Conservation (phyloP, 2,888 invertebrate genomes). For the Lasioglossum zephyrum region DNA sequence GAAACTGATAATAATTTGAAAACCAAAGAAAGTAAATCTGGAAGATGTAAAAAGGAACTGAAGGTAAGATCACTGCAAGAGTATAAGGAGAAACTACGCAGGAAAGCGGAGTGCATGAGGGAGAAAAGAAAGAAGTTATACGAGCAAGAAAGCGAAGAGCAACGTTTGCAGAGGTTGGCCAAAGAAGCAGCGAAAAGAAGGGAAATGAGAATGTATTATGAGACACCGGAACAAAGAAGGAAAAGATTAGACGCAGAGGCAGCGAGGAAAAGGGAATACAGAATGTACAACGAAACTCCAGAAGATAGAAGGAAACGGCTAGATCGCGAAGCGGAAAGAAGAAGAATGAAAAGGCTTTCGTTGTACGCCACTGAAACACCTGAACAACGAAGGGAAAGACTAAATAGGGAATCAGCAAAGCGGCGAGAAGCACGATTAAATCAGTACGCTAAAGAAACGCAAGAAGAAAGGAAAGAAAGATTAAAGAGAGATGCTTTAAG, state of each 20-base stretch:
- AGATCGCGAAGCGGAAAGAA: constrained; percentile 77
- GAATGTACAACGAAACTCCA: constrained; percentile 78
- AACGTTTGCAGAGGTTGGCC: constrained; percentile 70
- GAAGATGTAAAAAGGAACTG: constrained; percentile 56
- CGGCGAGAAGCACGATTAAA: constrained; percentile 76
- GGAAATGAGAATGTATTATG: constrained; percentile 78
- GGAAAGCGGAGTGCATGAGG: constrained; percentile 75
- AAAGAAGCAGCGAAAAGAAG: constrained; percentile 75
- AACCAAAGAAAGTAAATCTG: constrained; percentile 43
- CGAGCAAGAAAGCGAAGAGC: constrained; percentile 73
- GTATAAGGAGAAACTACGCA: constrained; percentile 70
- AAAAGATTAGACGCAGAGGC: constrained; percentile 78
- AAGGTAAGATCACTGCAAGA: constrained; percentile 62
- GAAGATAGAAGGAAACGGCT: constrained; percentile 77
- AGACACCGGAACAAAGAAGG: constrained; percentile 77
- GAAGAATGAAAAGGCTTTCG: constrained; percentile 76
- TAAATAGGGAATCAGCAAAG: constrained; percentile 77
- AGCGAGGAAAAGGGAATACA: constrained; percentile 77
- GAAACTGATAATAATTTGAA: constrained; percentile 41
- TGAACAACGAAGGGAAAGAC: constrained; percentile 75
- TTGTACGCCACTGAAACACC: constrained; percentile 77
- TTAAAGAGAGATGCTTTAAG: constrained; percentile 77
- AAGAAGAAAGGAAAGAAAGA: constrained; percentile 76
- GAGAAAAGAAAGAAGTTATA: constrained; percentile 75
- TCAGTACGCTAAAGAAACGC: constrained; percentile 78